Base-by-base conservation (phyloP, 1,140 invertebrate genomes). In the Trichonephila inaurata region DNA sequence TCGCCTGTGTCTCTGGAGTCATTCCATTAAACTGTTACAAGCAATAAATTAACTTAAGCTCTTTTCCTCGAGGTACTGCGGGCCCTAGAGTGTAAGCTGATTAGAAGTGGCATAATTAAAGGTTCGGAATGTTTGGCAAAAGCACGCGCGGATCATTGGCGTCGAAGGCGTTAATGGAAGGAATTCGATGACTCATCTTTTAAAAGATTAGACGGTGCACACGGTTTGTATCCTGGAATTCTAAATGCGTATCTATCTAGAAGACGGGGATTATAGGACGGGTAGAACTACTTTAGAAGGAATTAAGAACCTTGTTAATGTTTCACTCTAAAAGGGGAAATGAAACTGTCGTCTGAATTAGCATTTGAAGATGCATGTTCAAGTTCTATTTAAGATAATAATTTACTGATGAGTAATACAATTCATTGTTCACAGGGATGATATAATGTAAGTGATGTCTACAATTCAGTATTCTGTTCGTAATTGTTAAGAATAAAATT, bases 21-120 rank as follows among this genome's bases (percentile, higher is more conserved):
- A 18, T n/a, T 83, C 82, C 40, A 58, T 83, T 83, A 58, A 21
- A 24, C 69, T 77, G 69, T 33, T 77, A 77, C 28, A 90, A 66
- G 62, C 72, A 91, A 91, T 91, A 91, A 91, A 91, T 91, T 91
- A 91, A 91, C 72, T 91, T 82, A 82, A 91, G 58, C n/a, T 82
- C n/a, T 21, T 60, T 19, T 91, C 89, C 89, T 24, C 8, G 58
- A 77, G 58, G 89, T 33, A 28, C 61, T 82, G 5, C 19, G 77
- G 62, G 40, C 21, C 24, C 60, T 58, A 19, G 44, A 28, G 24
- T 61, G 62, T 91, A 91, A 91, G 89, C 77, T 91, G 77, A 91
- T 91, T 91, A 91, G 72, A 82, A 33, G 89, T 51, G 14, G 89
- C 28, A 24, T 91, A 91, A 91, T 91, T 91, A 91, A 91, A 83